These are phyloP conservation scores for Streptopelia turtur DNA, from an alignment of 2,797 vertebrate species.

Conservation along the genomic window DNA sequence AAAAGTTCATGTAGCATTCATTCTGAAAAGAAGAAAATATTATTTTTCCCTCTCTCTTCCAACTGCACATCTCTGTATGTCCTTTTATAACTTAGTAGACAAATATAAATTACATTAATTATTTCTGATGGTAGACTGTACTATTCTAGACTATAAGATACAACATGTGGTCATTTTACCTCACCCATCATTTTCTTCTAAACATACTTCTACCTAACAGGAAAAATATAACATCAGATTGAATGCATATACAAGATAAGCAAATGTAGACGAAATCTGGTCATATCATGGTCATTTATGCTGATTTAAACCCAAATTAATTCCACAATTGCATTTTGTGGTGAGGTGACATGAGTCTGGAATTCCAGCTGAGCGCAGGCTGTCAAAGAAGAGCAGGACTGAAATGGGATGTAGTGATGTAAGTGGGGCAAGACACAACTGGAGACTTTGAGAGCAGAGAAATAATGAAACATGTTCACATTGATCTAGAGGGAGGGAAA, in stretches of 20 bases:
- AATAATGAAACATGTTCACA: neutral
- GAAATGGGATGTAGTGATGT: neutral
- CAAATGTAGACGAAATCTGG: neutral
- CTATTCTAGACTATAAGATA: neutral
- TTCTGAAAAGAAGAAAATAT: neutral
- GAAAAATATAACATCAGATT: neutral
- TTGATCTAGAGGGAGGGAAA: neutral
- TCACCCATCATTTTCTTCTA: neutral
- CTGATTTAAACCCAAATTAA: neutral
- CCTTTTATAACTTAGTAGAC: neutral
- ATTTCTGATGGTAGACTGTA: neutral
- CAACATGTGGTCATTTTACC: neutral
- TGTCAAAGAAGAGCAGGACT: neutral
- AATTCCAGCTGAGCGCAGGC: neutral
- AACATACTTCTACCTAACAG: neutral
- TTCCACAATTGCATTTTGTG: neutral
- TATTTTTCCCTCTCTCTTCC: neutral
- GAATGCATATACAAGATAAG: neutral
- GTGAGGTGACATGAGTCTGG: neutral
- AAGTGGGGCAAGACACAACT: neutral
- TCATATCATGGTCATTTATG: neutral
- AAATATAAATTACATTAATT: neutral
- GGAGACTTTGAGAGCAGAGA: neutral
- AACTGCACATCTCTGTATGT: neutral
- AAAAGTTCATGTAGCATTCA: neutral